Base-by-base conservation (phyloP, 2,888 invertebrate species). In the Copidosoma aretas region DNA sequence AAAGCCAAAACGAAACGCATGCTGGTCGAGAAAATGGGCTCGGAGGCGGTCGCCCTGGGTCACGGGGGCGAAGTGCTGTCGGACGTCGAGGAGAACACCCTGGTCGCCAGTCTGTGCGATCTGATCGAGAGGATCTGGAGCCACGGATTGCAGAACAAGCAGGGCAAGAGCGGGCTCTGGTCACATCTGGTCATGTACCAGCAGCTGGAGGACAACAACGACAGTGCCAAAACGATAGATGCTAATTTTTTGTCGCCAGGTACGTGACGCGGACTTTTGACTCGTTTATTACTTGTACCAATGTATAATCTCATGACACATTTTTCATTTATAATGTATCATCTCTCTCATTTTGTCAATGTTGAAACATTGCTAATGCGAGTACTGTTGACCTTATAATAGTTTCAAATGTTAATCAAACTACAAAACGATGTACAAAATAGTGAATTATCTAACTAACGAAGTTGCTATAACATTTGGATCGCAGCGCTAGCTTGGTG, bases 11-110 rank as follows among this genome's bases (percentile, higher is more conserved):
- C 98, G 1, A 99, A 99, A 86, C 88, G 98, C 75, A 98, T 99
- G 97, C 86, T 99, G 46, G 90, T 99, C n/a, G 97, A 98, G 80
- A 99, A 99, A 86, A 93, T 99, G 93, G 98, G 98, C 1, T 93
- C 91, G 5, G 99, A 99, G 86, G 98, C 98, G 14, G 93, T 95
- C 1, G 97, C 96, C 60, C 85, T 98, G 72, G 97, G 97, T 17
- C 93, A 97, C 73, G 92, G 92, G 52, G 91, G 92, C 54, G 94
- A 95, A 79, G 88, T 86, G 32, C 82, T 87, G n/a, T 87, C 88
- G 0, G 89, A 88, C 19, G 92, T 97, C 0, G 98, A 99, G 85
- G 99, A 99, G 84, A 98, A 97, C 81, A 98, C 98, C 0, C 88
- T 99, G 77, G 98, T 98, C 54, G 98, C 97, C n/a, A 94, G 97